These are phyloP conservation scores for Dolichomitus sp. DNA, from an alignment of 2,888 invertebrate species.

Conservation along the genomic window DNA sequence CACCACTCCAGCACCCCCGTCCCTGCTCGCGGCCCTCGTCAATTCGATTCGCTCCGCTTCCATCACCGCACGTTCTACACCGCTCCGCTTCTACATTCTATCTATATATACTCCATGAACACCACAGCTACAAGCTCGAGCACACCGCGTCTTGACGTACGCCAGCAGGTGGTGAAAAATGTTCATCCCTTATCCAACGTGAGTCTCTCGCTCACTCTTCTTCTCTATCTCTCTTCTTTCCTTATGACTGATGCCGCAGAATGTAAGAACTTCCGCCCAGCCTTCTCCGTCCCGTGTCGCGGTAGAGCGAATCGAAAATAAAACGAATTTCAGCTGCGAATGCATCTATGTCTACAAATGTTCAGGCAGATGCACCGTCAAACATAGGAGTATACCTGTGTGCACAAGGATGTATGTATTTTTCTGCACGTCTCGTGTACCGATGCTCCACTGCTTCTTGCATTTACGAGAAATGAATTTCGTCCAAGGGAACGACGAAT, in stretches of 20 bases:
- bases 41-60: constrained; percentile 65
- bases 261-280: constrained; percentile 38
- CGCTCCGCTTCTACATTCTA: constrained; percentile 36
- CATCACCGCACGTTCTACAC: constrained; percentile 62
- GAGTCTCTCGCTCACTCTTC: constrained; percentile 32
- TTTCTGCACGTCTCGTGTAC: constrained; percentile 1
- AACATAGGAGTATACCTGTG: not conserved
- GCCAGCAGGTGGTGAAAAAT: constrained; percentile 69
- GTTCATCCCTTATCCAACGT: constrained; percentile 63
- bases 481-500: constrained; percentile 13
- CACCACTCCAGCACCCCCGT: constrained; percentile 60
- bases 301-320: constrained; percentile 34
- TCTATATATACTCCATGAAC: constrained; percentile 22
- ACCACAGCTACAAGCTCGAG: constrained; percentile 57
- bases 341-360: not conserved
- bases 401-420: constrained; percentile 9
- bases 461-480: constrained; percentile 27
- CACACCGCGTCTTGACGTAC: constrained; percentile 66
- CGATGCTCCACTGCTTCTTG: constrained; percentile 1
- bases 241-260: constrained; percentile 17
- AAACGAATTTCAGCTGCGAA: constrained; percentile 39
- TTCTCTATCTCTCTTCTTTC: constrained; percentile 12
- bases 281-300: constrained; percentile 19
- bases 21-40: constrained; percentile 56
- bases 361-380: not conserved